These are phyloP conservation scores for Rhegmatorhina hoffmannsi DNA, from an alignment of 2,113 vertebrate genomes.

Conservation along the genomic window DNA sequence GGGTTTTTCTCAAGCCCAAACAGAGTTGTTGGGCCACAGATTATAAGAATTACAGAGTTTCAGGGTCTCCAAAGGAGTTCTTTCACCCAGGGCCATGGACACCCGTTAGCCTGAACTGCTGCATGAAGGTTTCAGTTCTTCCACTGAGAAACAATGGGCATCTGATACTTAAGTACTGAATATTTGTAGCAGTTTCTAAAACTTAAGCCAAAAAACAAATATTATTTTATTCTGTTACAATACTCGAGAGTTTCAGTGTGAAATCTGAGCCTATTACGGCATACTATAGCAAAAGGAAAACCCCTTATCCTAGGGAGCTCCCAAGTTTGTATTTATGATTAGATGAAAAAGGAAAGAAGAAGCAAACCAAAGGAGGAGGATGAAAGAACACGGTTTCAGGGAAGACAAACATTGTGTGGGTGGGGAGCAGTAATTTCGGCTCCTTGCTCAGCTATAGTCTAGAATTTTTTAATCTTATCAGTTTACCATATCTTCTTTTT, in stretches of 20 bases:
- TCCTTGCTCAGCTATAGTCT: not conserved
- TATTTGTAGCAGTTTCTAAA: not conserved
- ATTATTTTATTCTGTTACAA: not conserved
- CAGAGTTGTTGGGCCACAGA: not conserved
- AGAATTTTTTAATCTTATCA: not conserved
- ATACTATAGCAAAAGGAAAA: not conserved
- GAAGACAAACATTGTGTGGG: slow-evolving; percentile 6
- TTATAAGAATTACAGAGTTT: not conserved
- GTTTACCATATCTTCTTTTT: not conserved
- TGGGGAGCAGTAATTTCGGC: not conserved
- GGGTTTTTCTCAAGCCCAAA: not conserved
- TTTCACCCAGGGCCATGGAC: not conserved
- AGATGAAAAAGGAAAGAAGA: not conserved
- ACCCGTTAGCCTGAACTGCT: not conserved
- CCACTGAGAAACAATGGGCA: not conserved
- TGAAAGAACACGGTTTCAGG: slow-evolving; percentile 12
- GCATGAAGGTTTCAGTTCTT: not conserved
- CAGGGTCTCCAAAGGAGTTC: not conserved
- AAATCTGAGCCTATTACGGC: not conserved
- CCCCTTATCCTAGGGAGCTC: not conserved
- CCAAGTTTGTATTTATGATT: not conserved
- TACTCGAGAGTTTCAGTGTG: not conserved
- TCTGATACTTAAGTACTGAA: not conserved
- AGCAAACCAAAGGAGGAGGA: not conserved
- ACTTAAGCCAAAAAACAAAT: not conserved